These are phyloP conservation scores for Poecilobothrus nobilitatus DNA, from an alignment of 2,888 invertebrate genomes.

Conservation along the genomic window DNA sequence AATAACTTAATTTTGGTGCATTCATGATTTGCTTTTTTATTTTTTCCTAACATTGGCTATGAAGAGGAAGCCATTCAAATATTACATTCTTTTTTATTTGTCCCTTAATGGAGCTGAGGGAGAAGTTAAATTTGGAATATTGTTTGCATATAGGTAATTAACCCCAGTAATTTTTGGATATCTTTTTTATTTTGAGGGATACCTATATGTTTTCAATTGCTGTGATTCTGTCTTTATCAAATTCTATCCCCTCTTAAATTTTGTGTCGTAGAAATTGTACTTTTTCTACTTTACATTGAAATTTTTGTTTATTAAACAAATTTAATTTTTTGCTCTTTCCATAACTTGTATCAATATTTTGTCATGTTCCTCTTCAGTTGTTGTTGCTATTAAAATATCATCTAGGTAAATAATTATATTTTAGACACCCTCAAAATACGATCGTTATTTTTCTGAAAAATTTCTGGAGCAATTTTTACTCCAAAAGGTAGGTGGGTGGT, in stretches of 20 bases:
- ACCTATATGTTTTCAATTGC: slow-evolving; percentile 19
- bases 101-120: background rate
- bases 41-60: background rate
- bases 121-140: slow-evolving; percentile 10
- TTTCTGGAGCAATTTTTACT: slow-evolving; percentile 18
- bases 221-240: slow-evolving; percentile 20
- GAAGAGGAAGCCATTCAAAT: background rate
- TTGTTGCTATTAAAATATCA: slow-evolving; percentile 17
- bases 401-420: slow-evolving; percentile 15
- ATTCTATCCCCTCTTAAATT: slow-evolving; percentile 20
- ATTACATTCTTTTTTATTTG: background rate
- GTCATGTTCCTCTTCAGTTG: slow-evolving; percentile 18
- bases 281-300: slow-evolving; percentile 23
- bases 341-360: slow-evolving; percentile 16
- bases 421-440: slow-evolving; percentile 13
- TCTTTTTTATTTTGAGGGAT: slow-evolving; percentile 26
- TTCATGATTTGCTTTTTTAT: background rate
- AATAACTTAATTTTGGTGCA: background rate
- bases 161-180: slow-evolving; percentile 15
- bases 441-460: slow-evolving; percentile 15
- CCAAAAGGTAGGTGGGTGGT: slow-evolving; percentile 16
- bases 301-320: slow-evolving; percentile 18
- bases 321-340: slow-evolving; percentile 14
- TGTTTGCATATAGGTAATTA: slow-evolving; percentile 18
- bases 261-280: slow-evolving; percentile 27